Conservation (phyloP, 2,113 vertebrate genomes). For the Centropus bengalensis region DNA sequence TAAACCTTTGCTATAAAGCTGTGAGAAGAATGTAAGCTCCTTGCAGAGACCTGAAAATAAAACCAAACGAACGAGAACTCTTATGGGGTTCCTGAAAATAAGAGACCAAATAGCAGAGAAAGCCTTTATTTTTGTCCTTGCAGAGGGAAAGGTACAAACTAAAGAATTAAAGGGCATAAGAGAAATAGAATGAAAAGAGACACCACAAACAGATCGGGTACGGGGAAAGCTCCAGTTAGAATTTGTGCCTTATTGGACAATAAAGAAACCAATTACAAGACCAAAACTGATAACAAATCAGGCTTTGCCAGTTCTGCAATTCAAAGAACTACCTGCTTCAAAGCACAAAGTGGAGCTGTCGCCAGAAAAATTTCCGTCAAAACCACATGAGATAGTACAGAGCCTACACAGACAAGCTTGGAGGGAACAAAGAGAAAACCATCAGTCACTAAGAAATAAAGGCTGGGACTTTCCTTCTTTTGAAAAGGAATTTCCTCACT, state of each 20-base stretch:
- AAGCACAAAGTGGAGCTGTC: background rate
- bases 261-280: background rate
- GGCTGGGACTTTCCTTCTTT: background rate
- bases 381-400: fast-evolving
- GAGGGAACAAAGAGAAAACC: background rate
- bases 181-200: background rate
- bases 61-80: background rate
- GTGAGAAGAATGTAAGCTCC: background rate
- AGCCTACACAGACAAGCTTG: background rate
- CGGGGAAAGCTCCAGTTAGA: background rate
- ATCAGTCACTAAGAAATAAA: background rate
- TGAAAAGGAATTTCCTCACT: background rate
- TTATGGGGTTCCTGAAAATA: background rate
- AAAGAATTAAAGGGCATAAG: background rate
- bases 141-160: constrained; percentile 1
- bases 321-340: constrained; percentile 4
- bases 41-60: background rate
- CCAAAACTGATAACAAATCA: background rate
- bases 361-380: background rate
- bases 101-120: background rate
- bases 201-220: background rate
- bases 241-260: background rate
- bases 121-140: background rate
- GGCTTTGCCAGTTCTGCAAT: background rate
- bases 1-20: constrained; percentile 10